phyloP scores from a whole-genome alignment of 2,797 vertebrate genomes.

The Numenius phaeopus region DNA sequence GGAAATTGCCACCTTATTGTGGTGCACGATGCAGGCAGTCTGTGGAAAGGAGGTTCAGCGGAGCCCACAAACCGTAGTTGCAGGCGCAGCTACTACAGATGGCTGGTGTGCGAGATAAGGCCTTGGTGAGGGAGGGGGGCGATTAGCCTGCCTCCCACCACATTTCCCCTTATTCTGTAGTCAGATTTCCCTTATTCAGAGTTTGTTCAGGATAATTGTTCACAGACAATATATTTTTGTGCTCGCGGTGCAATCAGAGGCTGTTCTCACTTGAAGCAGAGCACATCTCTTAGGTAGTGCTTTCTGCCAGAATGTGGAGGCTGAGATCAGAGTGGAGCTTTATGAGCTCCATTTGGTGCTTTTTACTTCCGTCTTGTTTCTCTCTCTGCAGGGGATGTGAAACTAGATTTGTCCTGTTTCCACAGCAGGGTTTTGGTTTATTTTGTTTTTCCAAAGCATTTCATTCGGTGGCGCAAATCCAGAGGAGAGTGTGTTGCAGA shows the following conservation, averaged over 20 bases:
- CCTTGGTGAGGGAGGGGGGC: not conserved
- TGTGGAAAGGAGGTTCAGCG: not conserved
- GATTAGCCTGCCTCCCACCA: constrained; percentile 8
- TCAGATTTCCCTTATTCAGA: constrained; percentile 64
- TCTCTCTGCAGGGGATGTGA: constrained; percentile 73
- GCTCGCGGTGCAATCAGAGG: constrained; percentile 48
- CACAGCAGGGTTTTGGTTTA: constrained; percentile 77
- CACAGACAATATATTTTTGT: constrained; percentile 72
- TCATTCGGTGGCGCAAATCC: constrained; percentile 75
- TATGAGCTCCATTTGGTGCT: constrained; percentile 64
- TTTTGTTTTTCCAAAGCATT: constrained; percentile 79
- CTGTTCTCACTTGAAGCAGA: constrained; percentile 60
- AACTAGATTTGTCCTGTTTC: constrained; percentile 77
- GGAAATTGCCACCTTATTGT: not conserved
- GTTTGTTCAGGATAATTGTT: constrained; percentile 58
- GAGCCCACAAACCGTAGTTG: not conserved
- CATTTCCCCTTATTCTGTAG: not conserved
- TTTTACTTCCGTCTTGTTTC: constrained; percentile 76
- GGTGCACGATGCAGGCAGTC: not conserved
- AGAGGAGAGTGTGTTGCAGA: constrained; percentile 72
- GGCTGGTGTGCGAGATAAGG: constrained; percentile 5
- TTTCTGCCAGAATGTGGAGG: constrained; percentile 77
- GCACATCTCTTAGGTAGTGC: constrained; percentile 70
- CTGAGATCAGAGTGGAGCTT: constrained; percentile 73
- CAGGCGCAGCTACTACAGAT: constrained; percentile 23